phyloP scores from a whole-genome alignment of 1,140 invertebrate species.

The Galleria mellonella region DNA sequence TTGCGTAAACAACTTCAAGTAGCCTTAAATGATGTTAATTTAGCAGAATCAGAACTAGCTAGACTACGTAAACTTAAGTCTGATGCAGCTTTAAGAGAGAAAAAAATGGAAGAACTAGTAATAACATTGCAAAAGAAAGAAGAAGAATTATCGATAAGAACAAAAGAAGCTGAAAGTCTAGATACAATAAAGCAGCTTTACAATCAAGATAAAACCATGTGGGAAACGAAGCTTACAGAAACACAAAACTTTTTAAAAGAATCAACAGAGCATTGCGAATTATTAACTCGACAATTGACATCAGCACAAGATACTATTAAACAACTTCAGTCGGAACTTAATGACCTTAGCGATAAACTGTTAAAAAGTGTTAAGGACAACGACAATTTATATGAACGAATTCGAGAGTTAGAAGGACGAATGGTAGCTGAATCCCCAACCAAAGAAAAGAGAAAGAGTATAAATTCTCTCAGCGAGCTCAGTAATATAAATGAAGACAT shows the following conservation, averaged over 20 bases:
- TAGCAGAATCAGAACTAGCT: conserved; percentile 81
- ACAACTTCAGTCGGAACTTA: conserved; percentile 77
- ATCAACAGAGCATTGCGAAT: conserved; percentile 77
- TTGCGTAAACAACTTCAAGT: conserved; percentile 74
- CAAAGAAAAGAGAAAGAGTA: conserved; percentile 77
- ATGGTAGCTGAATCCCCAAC: conserved; percentile 65
- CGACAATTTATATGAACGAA: conserved; percentile 79
- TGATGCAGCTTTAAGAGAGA: conserved; percentile 78
- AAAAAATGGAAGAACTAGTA: conserved; percentile 83
- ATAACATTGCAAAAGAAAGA: conserved; percentile 81
- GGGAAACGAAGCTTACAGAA: conserved; percentile 78
- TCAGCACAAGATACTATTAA: conserved; percentile 76
- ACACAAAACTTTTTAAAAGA: conserved; percentile 78
- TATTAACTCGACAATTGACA: conserved; percentile 77
- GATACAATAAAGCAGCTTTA: conserved; percentile 78
- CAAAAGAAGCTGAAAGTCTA: conserved; percentile 81
- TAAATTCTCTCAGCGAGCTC: conserved; percentile 87
- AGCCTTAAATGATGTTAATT: conserved; percentile 56
- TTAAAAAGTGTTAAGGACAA: conserved; percentile 85
- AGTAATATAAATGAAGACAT: conserved; percentile 86
- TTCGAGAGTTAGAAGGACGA: conserved; percentile 82
- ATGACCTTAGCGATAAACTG: conserved; percentile 74
- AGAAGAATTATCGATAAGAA: conserved; percentile 79
- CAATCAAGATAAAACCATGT: conserved; percentile 77
- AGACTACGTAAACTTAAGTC: conserved; percentile 80